Conservation (phyloP, 2,113 vertebrate species). For the Limnothrissa miodon region DNA sequence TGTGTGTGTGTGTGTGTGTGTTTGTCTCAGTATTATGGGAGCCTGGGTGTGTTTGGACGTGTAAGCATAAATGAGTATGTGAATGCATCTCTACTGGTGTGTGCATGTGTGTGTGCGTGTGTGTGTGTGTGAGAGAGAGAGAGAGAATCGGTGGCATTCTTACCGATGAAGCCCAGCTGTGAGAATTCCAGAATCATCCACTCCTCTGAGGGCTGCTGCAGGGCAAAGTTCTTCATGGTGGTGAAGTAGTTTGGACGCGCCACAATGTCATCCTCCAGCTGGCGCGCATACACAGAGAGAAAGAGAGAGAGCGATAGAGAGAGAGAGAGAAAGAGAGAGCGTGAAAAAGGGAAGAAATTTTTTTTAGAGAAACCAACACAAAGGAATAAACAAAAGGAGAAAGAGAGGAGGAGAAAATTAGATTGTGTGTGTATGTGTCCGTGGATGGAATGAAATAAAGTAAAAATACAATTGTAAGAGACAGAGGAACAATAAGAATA, state of each 20-base stretch:
- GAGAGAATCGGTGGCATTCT: slow-evolving; percentile 38
- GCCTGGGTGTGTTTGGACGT: neutral
- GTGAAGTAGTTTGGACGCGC: slow-evolving; percentile 97
- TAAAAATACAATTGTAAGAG: too few relatives aligned
- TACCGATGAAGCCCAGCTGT: slow-evolving; percentile 97
- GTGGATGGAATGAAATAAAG: neutral
- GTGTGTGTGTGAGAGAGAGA: neutral
- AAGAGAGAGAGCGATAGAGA: slow-evolving; percentile 15
- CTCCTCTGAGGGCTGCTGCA: slow-evolving; percentile 96
- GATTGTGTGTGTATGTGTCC: too few relatives aligned
- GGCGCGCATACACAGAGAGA: slow-evolving; percentile 44
- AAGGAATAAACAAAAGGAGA: too few relatives aligned
- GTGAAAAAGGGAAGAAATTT: neutral
- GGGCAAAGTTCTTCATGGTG: slow-evolving; percentile 99
- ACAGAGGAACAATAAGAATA: too few relatives aligned
- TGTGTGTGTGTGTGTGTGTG: neutral
- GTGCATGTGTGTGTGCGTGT: too few relatives aligned
- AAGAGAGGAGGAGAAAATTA: too few relatives aligned
- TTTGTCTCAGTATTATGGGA: too few relatives aligned
- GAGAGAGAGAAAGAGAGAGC: neutral
- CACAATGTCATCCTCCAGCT: slow-evolving; percentile 97
- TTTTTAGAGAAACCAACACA: too few relatives aligned
- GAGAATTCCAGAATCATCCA: slow-evolving; percentile 99
- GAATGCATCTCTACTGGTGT: too few relatives aligned
- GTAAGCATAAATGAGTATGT: neutral